Conservation (phyloP, 2,888 invertebrate species). For the Cerceris ruficornis region DNA sequence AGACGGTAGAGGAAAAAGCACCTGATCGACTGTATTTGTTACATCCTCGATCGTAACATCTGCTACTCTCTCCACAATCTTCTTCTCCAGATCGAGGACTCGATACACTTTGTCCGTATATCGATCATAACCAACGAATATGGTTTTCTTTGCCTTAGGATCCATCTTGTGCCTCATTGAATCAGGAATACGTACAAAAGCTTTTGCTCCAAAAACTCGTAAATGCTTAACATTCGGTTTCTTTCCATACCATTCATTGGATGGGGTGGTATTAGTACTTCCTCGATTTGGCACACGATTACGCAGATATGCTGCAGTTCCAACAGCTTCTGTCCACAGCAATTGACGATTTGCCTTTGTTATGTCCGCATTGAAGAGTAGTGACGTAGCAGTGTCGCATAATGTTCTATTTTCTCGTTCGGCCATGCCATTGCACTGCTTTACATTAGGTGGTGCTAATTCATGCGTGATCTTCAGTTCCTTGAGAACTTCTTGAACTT, state of each 20-base stretch:
- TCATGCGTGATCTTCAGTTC: too few species aligned
- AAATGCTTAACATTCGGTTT: slow-evolving; percentile 3
- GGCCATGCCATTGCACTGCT: too few species aligned
- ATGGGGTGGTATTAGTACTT: background rate
- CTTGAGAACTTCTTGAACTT: too few species aligned
- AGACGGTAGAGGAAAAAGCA: background rate
- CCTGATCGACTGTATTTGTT: background rate
- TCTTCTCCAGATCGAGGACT: background rate
- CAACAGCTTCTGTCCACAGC: slow-evolving; percentile 9
- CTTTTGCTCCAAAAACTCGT: slow-evolving; percentile 22
- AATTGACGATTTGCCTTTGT: too few species aligned
- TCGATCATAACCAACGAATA: slow-evolving; percentile 12
- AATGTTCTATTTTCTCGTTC: too few species aligned
- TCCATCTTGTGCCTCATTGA: slow-evolving; percentile 15
- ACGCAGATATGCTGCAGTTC: slow-evolving; percentile 28
- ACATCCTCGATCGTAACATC: slow-evolving; percentile 1
- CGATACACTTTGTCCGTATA: slow-evolving; percentile 1
- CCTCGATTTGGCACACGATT: slow-evolving; percentile 31
- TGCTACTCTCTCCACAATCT: slow-evolving; percentile 3
- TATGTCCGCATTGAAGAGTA: too few species aligned
- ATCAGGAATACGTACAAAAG: slow-evolving; percentile 19
- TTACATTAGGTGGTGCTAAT: too few species aligned
- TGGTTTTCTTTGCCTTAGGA: slow-evolving; percentile 1
- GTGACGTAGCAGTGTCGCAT: too few species aligned
- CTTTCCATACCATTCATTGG: background rate